Evolutionary conservation across 2,113 vertebrate species (phyloP).

Genomic region (Ptilonorhynchus violaceus): DNA sequence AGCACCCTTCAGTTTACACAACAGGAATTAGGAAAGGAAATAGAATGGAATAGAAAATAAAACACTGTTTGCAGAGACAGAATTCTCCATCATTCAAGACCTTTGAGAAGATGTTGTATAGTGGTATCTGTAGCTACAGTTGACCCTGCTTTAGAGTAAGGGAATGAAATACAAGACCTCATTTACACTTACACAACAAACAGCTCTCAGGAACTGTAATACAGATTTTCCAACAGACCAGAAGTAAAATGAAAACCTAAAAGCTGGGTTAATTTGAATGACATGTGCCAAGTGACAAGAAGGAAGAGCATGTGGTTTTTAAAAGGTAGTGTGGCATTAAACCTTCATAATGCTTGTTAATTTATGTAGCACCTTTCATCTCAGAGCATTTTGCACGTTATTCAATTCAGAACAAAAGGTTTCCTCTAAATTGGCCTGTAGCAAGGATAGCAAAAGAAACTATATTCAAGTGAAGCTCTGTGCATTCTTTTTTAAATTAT

Average conservation of each 20-base stretch:
- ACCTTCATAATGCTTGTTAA: not conserved
- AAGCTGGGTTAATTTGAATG: not conserved
- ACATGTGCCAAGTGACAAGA: not conserved
- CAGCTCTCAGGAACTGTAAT: not conserved
- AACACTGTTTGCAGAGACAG: not conserved
- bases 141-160: not conserved
- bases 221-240: not conserved
- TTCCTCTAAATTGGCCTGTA: not conserved
- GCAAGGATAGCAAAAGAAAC: not conserved
- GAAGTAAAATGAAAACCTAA: not conserved
- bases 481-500: not conserved
- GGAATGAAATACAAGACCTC: not conserved
- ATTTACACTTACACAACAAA: not conserved
- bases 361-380: not conserved
- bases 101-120: not conserved
- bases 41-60: not conserved
- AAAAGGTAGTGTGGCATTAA: not conserved
- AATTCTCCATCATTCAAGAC: not conserved
- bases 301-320: not conserved
- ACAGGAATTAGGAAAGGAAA: not conserved
- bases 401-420: not conserved
- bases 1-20: not conserved
- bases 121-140: not conserved
- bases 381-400: not conserved
- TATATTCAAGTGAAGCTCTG: not conserved